A percentile compares a stretch with the other conserved stretches of the same genome.
These are phyloP conservation scores for Heliornis fulica DNA, from an alignment of 2,113 vertebrate species.

Conservation along the genomic window DNA sequence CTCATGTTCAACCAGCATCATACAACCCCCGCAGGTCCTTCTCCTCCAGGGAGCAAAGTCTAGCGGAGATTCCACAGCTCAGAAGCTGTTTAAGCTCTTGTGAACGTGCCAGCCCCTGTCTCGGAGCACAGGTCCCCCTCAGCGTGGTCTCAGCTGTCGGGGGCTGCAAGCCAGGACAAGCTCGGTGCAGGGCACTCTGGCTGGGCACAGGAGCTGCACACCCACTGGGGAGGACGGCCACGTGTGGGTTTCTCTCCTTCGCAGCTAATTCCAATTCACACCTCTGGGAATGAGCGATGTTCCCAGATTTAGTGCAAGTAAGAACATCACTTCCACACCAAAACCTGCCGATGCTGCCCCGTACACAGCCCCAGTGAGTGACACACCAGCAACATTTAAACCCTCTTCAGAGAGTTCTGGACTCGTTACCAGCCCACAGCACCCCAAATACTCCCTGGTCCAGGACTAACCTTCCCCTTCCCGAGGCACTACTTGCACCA, in stretches of 20 bases:
- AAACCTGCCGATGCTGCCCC: not conserved
- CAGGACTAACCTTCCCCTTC: not conserved
- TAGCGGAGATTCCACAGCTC: not conserved
- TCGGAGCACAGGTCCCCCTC: no score
- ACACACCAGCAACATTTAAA: fast-evolving
- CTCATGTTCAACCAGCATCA: no score
- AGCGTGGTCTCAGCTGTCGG: fast-evolving
- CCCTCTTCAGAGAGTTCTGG: not conserved
- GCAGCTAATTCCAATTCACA: not conserved
- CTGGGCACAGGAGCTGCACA: fast-evolving
- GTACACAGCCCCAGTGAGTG: fast-evolving
- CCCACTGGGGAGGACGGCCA: fast-evolving
- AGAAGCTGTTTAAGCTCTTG: not conserved
- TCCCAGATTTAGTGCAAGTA: not conserved
- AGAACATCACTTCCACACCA: not conserved
- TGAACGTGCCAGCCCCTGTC: fast-evolving
- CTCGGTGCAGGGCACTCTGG: not conserved
- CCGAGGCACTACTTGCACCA: not conserved
- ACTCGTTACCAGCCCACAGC: fast-evolving
- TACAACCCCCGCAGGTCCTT: no score
- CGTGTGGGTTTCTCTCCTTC: not conserved
- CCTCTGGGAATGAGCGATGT: not conserved
- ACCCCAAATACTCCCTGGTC: not conserved
- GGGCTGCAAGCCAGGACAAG: not conserved
- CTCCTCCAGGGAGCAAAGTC: no score